These are phyloP conservation scores for Blastobasis lacticolella DNA, from an alignment of 2,888 invertebrate species.

Conservation along the genomic window DNA sequence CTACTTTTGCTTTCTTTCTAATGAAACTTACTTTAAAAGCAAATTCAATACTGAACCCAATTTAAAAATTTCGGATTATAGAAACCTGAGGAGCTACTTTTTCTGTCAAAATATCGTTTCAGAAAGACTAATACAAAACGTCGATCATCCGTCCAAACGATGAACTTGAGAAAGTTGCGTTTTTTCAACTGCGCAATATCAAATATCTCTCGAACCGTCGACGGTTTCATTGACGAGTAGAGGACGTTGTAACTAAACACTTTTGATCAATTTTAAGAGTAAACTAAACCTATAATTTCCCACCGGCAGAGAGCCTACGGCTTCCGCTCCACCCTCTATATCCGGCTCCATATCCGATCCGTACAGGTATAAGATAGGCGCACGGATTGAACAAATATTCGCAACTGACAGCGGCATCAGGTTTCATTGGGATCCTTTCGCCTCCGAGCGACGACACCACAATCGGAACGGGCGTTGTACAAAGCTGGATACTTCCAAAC, in stretches of 20 bases:
- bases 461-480: too few species aligned
- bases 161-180: too few species aligned
- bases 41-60: too few species aligned
- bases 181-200: background rate
- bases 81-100: slow-evolving; percentile 6
- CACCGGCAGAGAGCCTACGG: slow-evolving; percentile 19
- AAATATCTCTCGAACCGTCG: background rate
- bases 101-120: slow-evolving; percentile 11
- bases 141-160: too few species aligned
- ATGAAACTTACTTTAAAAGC: too few species aligned
- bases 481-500: too few species aligned
- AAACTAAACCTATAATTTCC: slow-evolving; percentile 23
- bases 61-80: too few species aligned
- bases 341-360: slow-evolving; percentile 22
- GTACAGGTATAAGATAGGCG: slow-evolving; percentile 26
- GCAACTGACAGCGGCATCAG: slow-evolving; percentile 22
- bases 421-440: too few species aligned
- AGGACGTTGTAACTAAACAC: slow-evolving; percentile 3
- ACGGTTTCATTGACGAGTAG: background rate
- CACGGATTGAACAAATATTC: slow-evolving; percentile 38
- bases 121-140: too few species aligned
- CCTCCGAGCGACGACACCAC: too few species aligned
- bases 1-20: too few species aligned
- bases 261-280: slow-evolving; percentile 11
- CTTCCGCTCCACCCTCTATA: slow-evolving; percentile 23